Percentiles rank a stretch among this genome's conserved stretches.
Evolutionary conservation across 1,140 invertebrate species (phyloP).

Genomic region (Danaus plexippus): DNA sequence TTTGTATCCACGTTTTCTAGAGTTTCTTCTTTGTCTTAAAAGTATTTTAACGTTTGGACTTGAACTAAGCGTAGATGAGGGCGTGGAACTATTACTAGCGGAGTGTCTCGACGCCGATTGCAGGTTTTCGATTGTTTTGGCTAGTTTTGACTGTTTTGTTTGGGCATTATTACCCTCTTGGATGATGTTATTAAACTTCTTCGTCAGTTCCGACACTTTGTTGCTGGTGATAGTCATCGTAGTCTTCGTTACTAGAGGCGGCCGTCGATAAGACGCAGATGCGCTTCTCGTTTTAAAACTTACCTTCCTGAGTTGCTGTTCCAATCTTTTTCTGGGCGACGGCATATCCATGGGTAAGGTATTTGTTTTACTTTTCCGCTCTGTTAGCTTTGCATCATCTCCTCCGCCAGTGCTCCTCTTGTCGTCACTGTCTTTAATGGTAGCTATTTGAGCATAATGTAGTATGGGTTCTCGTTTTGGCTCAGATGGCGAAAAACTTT

Average conservation of each 20-base stretch:
- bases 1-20: slow-evolving; percentile 51
- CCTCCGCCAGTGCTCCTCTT: slow-evolving; percentile 67
- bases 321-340: slow-evolving; percentile 41
- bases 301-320: slow-evolving; percentile 61
- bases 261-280: slow-evolving; percentile 47
- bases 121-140: slow-evolving; percentile 58
- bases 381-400: slow-evolving; percentile 22
- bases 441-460: slow-evolving; percentile 62
- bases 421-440: slow-evolving; percentile 58
- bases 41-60: slow-evolving; percentile 69
- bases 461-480: slow-evolving; percentile 36
- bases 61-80: slow-evolving; percentile 60
- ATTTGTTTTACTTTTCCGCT: slow-evolving; percentile 28
- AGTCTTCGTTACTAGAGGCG: slow-evolving; percentile 52
- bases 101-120: slow-evolving; percentile 41
- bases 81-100: slow-evolving; percentile 57
- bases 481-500: slow-evolving; percentile 15
- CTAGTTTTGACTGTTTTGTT: slow-evolving; percentile 59
- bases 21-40: slow-evolving; percentile 48
- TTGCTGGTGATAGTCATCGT: slow-evolving; percentile 66
- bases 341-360: slow-evolving; percentile 28
- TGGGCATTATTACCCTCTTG: slow-evolving; percentile 44
- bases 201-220: slow-evolving; percentile 71
- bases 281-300: slow-evolving; percentile 70
- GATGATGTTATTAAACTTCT: slow-evolving; percentile 72